These are phyloP conservation scores for Pteruthius melanotis DNA, from an alignment of 2,113 vertebrate species.

Conservation along the genomic window DNA sequence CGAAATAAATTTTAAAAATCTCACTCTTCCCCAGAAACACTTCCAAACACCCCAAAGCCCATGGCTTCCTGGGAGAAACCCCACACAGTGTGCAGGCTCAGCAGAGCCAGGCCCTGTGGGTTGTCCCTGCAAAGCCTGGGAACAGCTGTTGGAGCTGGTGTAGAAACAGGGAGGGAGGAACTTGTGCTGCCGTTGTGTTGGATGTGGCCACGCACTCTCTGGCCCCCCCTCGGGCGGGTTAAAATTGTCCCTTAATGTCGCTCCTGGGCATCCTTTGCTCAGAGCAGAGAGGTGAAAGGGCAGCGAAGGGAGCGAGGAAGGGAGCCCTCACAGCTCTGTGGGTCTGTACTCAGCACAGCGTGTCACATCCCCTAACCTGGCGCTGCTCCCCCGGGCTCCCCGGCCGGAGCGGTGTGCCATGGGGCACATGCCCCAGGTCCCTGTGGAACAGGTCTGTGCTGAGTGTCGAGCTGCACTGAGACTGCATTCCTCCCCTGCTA, in stretches of 20 bases:
- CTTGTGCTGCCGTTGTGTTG: fast-evolving
- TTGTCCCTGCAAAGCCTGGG: neutral
- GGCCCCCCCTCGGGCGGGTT: fast-evolving
- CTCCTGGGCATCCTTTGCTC: too few relatives aligned
- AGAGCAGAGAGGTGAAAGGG: neutral
- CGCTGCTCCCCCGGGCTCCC: neutral
- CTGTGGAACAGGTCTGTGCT: fast-evolving
- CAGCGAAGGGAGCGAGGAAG: neutral
- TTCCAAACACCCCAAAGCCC: neutral
- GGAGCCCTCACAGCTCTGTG: fast-evolving
- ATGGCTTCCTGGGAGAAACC: neutral
- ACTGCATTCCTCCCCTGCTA: neutral
- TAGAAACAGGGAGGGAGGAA: neutral
- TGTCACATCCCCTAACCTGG: fast-evolving
- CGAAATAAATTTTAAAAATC: neutral
- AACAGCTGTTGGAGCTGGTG: fast-evolving
- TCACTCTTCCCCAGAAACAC: neutral
- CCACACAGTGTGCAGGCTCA: fast-evolving
- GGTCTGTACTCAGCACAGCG: fast-evolving
- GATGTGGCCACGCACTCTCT: fast-evolving
- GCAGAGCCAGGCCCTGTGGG: neutral
- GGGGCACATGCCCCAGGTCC: neutral
- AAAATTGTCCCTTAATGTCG: neutral
- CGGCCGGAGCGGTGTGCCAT: too few relatives aligned
- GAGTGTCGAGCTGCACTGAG: fast-evolving